phyloP scores from a whole-genome alignment of 1,140 invertebrate genomes.

The Pogonognathellus flavescens region DNA sequence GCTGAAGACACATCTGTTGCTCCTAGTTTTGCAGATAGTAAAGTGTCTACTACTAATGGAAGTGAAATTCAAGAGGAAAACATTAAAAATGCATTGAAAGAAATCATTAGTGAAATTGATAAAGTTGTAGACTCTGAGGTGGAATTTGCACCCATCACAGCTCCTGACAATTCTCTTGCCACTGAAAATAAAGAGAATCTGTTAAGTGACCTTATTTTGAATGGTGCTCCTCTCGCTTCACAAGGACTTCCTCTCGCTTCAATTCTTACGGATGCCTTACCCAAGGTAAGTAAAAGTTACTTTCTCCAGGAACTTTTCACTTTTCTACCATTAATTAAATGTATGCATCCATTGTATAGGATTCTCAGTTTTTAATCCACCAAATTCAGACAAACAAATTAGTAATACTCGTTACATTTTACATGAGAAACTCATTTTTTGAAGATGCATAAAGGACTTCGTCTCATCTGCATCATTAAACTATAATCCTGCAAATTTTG shows the following conservation, averaged over 20 bases:
- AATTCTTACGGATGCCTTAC: slow-evolving; percentile 12
- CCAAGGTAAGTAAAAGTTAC: slow-evolving; percentile 30
- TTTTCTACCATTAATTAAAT: neutral
- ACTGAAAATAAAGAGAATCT: slow-evolving; percentile 44
- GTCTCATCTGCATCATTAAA: neutral
- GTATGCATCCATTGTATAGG: neutral
- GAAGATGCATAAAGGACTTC: neutral
- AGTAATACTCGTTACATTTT: neutral
- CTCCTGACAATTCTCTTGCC: slow-evolving; percentile 44
- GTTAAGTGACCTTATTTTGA: slow-evolving; percentile 20
- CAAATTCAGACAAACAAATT: neutral
- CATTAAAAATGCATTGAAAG: slow-evolving; percentile 74
- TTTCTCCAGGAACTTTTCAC: slow-evolving; percentile 7
- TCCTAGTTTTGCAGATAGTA: neutral
- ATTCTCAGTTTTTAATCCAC: neutral
- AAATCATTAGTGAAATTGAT: slow-evolving; percentile 77
- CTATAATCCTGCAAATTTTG: neutral
- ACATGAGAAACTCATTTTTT: neutral
- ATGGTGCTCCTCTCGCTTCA: neutral
- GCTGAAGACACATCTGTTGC: slow-evolving; percentile 17
- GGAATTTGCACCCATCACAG: slow-evolving; percentile 42
- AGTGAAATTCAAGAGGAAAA: slow-evolving; percentile 73
- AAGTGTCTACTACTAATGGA: slow-evolving; percentile 19
- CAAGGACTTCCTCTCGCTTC: neutral
- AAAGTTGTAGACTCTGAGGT: slow-evolving; percentile 69